These are phyloP conservation scores for Anarrhichthys ocellatus DNA, from an alignment of 2,113 vertebrate genomes.

Conservation along the genomic window DNA sequence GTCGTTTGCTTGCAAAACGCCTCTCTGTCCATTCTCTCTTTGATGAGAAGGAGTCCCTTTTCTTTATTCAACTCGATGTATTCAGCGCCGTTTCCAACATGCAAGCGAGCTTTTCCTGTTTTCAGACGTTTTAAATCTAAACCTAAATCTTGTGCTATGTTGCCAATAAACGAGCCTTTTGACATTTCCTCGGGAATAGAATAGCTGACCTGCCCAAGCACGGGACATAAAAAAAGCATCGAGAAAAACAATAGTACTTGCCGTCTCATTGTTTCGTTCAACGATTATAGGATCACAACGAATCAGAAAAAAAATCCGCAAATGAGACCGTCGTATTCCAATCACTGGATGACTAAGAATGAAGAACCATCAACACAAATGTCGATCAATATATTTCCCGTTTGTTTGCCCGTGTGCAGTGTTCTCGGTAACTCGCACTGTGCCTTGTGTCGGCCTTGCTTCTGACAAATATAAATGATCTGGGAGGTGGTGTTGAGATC, in stretches of 20 bases:
- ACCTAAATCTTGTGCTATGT: constrained; percentile 80
- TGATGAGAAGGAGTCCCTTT: constrained; percentile 62
- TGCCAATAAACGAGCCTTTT: constrained; percentile 37
- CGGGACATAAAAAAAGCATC: neutral
- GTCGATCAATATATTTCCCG: neutral
- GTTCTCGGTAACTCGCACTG: neutral
- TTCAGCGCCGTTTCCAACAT: constrained; percentile 58
- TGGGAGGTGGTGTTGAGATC: constrained; percentile 17
- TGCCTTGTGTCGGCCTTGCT: neutral
- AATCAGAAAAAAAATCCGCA: neutral
- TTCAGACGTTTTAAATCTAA: constrained; percentile 70
- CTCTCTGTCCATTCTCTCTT: constrained; percentile 86
- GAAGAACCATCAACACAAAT: neutral
- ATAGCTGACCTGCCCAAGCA: neutral
- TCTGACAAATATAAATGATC: neutral
- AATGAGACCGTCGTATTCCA: neutral
- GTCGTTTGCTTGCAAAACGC: constrained; percentile 76
- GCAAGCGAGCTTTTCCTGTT: constrained; percentile 66
- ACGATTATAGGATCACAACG: neutral
- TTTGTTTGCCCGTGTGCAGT: neutral
- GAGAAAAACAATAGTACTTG: neutral
- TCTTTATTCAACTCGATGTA: constrained; percentile 51
- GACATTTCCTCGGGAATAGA: constrained; percentile 8
- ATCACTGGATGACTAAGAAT: neutral
- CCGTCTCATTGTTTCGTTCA: neutral